Conservation (phyloP, 2,888 invertebrate genomes). For the Drosophila helvetica region DNA sequence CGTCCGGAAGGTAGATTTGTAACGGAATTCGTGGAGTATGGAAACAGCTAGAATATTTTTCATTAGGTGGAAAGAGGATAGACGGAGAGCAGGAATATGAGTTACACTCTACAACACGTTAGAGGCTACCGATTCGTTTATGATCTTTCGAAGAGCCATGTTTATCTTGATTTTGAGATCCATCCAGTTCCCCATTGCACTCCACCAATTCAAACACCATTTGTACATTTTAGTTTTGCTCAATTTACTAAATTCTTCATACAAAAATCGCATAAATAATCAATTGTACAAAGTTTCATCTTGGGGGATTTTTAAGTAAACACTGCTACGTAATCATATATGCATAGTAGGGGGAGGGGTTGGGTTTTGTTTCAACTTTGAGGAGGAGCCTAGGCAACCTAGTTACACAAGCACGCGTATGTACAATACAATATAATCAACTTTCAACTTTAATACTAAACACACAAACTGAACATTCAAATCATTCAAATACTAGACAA, state of each 20-base stretch:
- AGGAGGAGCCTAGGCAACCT: conserved; percentile 63
- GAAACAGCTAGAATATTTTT: too few relatives aligned
- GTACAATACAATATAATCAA: conserved; percentile 46
- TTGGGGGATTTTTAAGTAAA: conserved; percentile 63
- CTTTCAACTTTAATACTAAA: conserved; percentile 72
- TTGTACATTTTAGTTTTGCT: conserved; percentile 25
- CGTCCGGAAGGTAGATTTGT: too few relatives aligned
- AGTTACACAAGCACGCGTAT: conserved; percentile 56
- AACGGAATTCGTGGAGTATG: too few relatives aligned
- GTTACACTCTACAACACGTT: too few relatives aligned
- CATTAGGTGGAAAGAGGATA: too few relatives aligned
- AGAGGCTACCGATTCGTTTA: too few relatives aligned
- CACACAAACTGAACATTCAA: conserved; percentile 50
- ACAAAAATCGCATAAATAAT: conserved; percentile 51
- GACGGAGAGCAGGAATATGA: too few relatives aligned
- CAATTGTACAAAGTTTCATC: conserved; percentile 52
- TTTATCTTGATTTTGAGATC: too few relatives aligned
- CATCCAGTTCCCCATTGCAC: background rate
- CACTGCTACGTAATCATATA: conserved; percentile 65
- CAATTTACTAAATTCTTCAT: conserved; percentile 51
- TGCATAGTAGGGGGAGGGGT: conserved; percentile 31
- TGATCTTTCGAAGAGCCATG: too few relatives aligned
- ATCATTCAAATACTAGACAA: conserved; percentile 36
- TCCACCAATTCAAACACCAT: background rate
- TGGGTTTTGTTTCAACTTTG: conserved; percentile 24